A percentile compares a stretch with the other conserved stretches of the same genome.
These are phyloP conservation scores for Egretta garzetta DNA, from an alignment of 2,113 vertebrate species.

Conservation along the genomic window DNA sequence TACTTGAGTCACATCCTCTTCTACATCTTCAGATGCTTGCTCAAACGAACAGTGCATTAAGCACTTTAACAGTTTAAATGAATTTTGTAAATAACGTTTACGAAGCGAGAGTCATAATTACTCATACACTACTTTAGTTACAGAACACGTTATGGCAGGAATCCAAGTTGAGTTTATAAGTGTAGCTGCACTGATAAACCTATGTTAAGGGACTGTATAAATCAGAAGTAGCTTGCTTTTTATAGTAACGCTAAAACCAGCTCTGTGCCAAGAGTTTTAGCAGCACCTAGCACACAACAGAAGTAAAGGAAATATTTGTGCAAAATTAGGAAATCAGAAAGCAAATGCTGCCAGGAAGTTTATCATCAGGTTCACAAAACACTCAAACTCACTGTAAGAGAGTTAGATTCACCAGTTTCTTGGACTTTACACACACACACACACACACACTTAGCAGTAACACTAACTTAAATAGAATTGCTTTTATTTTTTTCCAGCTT, in stretches of 20 bases:
- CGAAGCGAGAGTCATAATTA: neutral
- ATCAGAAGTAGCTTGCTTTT: neutral
- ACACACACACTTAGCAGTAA: neutral
- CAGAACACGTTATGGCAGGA: neutral
- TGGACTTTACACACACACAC: no score
- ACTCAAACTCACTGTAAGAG: neutral
- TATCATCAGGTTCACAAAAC: neutral
- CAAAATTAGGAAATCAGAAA: neutral
- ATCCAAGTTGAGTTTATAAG: neutral
- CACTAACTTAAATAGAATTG: neutral
- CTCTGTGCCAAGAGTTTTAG: neutral
- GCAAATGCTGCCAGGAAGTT: neutral
- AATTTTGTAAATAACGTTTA: neutral
- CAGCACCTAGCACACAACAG: neutral
- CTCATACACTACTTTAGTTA: neutral
- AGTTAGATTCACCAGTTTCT: neutral
- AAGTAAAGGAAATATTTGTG: neutral
- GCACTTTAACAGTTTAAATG: neutral
- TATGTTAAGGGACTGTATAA: neutral
- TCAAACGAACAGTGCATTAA: neutral
- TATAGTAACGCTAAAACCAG: neutral
- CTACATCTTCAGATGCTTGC: neutral
- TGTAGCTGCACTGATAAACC: neutral
- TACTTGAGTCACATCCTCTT: neutral
- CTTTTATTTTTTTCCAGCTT: neutral